Conservation (phyloP, 2,797 vertebrate genomes). For the Semotilus atromaculatus region DNA sequence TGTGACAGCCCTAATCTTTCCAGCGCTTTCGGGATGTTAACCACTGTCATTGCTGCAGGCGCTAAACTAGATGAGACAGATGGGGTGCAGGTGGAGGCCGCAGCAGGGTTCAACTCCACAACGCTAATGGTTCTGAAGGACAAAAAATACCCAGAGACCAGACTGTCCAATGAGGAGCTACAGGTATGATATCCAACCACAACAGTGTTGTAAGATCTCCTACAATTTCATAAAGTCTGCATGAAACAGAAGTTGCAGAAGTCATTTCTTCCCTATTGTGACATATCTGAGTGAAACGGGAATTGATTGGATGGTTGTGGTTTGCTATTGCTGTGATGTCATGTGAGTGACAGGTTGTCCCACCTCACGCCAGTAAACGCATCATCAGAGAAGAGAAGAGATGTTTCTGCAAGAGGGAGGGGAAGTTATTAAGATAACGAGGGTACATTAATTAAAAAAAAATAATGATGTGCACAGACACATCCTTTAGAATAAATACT, state of each 20-base stretch:
- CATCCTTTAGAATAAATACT: neutral
- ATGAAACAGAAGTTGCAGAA: neutral
- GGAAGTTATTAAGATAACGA: neutral
- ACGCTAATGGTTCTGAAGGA: conserved; percentile 80
- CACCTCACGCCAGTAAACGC: neutral
- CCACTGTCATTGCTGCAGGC: conserved; percentile 39
- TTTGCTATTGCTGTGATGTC: neutral
- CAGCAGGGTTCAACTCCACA: conserved; percentile 68
- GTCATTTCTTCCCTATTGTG: neutral
- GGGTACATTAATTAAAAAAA: neutral
- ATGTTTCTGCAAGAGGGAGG: neutral
- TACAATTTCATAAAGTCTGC: neutral
- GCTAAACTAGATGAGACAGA: conserved; percentile 69
- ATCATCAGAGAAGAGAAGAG: neutral
- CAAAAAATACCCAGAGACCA: conserved; percentile 88
- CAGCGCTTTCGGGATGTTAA: neutral
- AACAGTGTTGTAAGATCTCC: neutral
- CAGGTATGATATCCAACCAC: conserved; percentile 78
- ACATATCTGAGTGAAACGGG: neutral
- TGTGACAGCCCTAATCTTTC: conserved; percentile 42
- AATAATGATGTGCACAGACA: neutral
- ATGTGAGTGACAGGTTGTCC: neutral
- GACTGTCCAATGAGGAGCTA: conserved; percentile 87
- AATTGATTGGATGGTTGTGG: neutral
- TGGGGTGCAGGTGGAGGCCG: conserved; percentile 71